A percentile compares a stretch with the other conserved stretches of the same genome.
Evolutionary conservation across 1,140 invertebrate species (phyloP).

Genomic region (Vollenhovia emeryi): DNA sequence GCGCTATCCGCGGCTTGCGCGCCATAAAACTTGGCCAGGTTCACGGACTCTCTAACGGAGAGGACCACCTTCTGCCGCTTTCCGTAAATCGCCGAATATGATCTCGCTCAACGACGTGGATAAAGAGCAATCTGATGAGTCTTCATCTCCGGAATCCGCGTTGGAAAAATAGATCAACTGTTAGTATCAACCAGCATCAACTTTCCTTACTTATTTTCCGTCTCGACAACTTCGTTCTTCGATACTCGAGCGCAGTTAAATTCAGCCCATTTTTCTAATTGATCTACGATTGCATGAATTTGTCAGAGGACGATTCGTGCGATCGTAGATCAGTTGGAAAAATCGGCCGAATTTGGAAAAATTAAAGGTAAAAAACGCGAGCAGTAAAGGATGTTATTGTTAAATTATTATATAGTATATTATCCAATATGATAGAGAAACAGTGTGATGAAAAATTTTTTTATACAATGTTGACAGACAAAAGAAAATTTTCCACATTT

Average conservation of each 20-base stretch:
- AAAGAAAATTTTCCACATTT: too few species aligned
- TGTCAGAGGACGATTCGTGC: not conserved
- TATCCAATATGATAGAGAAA: too few species aligned
- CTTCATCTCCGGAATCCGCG: too few species aligned
- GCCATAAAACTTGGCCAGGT: slow-evolving; percentile 13
- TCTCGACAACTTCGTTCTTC: not conserved
- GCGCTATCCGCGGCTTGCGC: slow-evolving; percentile 27
- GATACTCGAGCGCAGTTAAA: not conserved
- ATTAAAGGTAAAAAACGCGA: too few species aligned
- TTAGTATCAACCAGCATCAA: not conserved
- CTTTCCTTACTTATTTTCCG: not conserved
- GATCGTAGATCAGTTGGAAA: not conserved
- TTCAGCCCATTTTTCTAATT: not conserved
- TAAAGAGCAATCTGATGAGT: slow-evolving; percentile 33
- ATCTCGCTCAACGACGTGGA: slow-evolving; percentile 15
- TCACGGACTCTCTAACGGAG: slow-evolving; percentile 33
- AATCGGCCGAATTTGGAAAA: too few species aligned
- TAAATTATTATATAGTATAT: too few species aligned
- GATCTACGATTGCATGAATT: too few species aligned
- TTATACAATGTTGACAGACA: too few species aligned
- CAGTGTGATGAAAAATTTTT: too few species aligned
- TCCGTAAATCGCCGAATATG: slow-evolving; percentile 60
- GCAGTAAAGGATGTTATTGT: too few species aligned
- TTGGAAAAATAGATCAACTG: not conserved
- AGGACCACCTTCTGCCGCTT: slow-evolving; percentile 73